Percentiles rank a stretch among this genome's conserved stretches.
Evolutionary conservation across 2,888 invertebrate genomes (phyloP).

Genomic region (Drosophila cracens): DNA sequence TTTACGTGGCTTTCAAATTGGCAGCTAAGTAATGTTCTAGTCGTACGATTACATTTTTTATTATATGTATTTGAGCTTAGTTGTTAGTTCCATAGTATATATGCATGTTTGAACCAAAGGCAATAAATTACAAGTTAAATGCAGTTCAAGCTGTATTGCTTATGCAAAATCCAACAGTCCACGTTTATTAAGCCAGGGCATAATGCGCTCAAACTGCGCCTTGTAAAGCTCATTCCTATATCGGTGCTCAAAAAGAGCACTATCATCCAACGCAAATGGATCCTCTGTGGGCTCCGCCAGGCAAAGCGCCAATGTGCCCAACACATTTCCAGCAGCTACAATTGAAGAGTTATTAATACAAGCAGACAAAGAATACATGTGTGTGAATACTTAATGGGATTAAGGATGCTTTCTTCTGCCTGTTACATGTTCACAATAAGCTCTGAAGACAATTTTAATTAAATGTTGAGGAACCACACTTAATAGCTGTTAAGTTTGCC

Average conservation of each 20-base stretch:
- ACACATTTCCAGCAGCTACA: slow-evolving; percentile 50
- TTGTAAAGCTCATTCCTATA: slow-evolving; percentile 65
- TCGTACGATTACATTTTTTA: slow-evolving; percentile 24
- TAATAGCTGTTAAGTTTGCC: too few relatives aligned
- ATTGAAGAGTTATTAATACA: background rate
- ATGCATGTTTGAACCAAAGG: slow-evolving; percentile 36
- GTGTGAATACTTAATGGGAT: background rate
- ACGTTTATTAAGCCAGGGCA: slow-evolving; percentile 76
- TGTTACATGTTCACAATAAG: background rate
- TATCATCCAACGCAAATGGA: slow-evolving; percentile 26
- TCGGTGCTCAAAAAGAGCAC: slow-evolving; percentile 26
- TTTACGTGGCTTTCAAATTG: slow-evolving; percentile 77
- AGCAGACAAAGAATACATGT: background rate
- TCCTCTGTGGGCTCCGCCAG: slow-evolving; percentile 64
- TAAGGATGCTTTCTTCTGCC: background rate
- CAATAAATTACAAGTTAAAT: slow-evolving; percentile 41
- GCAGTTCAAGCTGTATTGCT: background rate
- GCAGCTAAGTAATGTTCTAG: slow-evolving; percentile 59
- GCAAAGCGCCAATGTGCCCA: slow-evolving; percentile 46
- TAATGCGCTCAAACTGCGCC: slow-evolving; percentile 65
- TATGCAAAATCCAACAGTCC: slow-evolving; percentile 61
- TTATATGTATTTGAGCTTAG: slow-evolving; percentile 5
- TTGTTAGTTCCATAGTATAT: slow-evolving; percentile 11
- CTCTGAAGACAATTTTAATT: background rate
- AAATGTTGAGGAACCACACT: background rate